A percentile compares a stretch with the other conserved stretches of the same genome.
These are phyloP conservation scores for Paraplagusia blochii DNA, from an alignment of 2,113 vertebrate genomes.

Conservation along the genomic window DNA sequence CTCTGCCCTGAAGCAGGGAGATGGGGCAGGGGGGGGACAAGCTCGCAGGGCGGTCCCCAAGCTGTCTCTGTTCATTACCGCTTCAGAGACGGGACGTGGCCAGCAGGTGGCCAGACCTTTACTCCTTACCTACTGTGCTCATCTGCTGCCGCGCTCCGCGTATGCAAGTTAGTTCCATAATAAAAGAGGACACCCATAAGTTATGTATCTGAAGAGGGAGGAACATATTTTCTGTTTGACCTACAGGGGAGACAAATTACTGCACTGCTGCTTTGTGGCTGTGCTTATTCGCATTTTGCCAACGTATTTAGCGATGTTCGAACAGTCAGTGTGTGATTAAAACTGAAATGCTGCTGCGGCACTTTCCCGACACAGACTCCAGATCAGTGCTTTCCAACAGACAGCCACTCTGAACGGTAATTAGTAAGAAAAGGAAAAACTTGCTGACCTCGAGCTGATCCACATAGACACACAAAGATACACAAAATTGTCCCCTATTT, in stretches of 20 bases:
- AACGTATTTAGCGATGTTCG: constrained; percentile 46
- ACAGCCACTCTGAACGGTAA: constrained; percentile 50
- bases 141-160: constrained; percentile 72
- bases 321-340: constrained; percentile 26
- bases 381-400: constrained; percentile 24
- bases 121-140: constrained; percentile 84
- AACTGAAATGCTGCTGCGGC: constrained; percentile 39
- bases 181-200: constrained; percentile 37
- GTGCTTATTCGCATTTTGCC: constrained; percentile 30
- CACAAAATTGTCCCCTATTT: constrained; percentile 28
- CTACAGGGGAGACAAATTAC: constrained; percentile 36
- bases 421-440: constrained; percentile 61
- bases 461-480: too few species aligned
- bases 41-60: constrained; percentile 85
- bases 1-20: constrained; percentile 78
- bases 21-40: constrained; percentile 61
- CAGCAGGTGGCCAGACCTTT: constrained; percentile 90
- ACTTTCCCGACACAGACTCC: constrained; percentile 44
- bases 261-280: constrained; percentile 14
- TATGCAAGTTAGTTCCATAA: constrained; percentile 27
- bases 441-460: constrained; percentile 20
- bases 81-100: constrained; percentile 83
- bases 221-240: constrained; percentile 53
- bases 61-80: constrained; percentile 98
- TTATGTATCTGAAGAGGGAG: constrained; percentile 29